Conservation (phyloP, 2,113 vertebrate genomes). For the Lucifuga dentata region DNA sequence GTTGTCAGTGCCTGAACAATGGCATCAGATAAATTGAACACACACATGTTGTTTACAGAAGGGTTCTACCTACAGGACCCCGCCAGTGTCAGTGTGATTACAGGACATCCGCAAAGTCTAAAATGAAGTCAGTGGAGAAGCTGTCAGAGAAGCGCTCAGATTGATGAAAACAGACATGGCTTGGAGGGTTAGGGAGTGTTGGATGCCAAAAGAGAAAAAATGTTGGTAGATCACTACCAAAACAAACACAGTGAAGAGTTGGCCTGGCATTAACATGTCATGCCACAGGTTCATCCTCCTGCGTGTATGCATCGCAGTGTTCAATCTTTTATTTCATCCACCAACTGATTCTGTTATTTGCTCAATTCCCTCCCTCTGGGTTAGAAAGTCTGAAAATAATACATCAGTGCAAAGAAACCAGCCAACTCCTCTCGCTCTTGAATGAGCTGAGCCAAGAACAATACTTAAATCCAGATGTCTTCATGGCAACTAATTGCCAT, state of each 20-base stretch:
- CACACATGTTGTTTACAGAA: constrained; percentile 35
- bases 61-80: constrained; percentile 13
- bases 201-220: constrained; percentile 49
- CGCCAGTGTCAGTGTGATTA: constrained; percentile 42
- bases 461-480: constrained; percentile 37
- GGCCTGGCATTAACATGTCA: constrained; percentile 20
- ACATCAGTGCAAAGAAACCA: constrained; percentile 45
- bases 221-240: constrained; percentile 9
- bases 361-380: constrained; percentile 35
- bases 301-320: constrained; percentile 1
- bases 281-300: constrained; percentile 14
- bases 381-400: constrained; percentile 27
- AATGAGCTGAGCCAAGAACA: constrained; percentile 39
- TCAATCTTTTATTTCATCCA: constrained; percentile 25
- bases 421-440: constrained; percentile 32
- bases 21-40: constrained; percentile 28
- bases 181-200: constrained; percentile 44
- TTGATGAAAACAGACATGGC: constrained; percentile 44
- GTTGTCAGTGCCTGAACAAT: constrained; percentile 2
- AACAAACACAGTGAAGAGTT: constrained; percentile 11
- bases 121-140: constrained; percentile 37
- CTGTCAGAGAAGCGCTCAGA: constrained; percentile 48
- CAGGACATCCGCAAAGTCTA: constrained; percentile 49
- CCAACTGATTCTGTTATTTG: constrained; percentile 44
- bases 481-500: constrained; percentile 40